These are phyloP conservation scores for Myotis yumanensis DNA, from an alignment of 2,113 vertebrate genomes.

Conservation along the genomic window DNA sequence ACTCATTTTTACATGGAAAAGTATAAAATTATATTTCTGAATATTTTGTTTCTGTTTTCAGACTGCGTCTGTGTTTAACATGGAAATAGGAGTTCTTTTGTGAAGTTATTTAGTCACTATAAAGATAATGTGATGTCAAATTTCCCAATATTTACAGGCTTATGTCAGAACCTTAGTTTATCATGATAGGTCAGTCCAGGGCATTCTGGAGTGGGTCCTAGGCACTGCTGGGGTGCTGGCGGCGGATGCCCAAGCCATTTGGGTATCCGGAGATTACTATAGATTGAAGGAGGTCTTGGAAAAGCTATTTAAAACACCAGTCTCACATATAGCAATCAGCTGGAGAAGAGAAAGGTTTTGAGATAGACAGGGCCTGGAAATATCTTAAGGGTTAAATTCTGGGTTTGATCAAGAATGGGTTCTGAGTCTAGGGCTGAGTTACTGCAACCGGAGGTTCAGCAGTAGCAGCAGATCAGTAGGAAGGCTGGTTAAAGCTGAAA, in stretches of 20 bases:
- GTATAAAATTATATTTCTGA: slow-evolving; percentile 4
- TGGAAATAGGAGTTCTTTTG: neutral
- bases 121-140: neutral
- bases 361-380: neutral
- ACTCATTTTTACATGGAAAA: neutral
- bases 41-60: neutral
- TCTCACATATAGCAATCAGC: neutral
- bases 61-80: neutral
- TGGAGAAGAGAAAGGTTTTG: neutral
- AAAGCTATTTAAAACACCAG: neutral
- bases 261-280: neutral
- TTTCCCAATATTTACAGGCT: neutral
- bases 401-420: neutral
- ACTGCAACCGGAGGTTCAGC: neutral
- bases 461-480: neutral
- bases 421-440: neutral
- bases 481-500: neutral
- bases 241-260: neutral
- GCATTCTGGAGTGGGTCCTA: neutral
- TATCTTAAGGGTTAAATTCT: neutral
- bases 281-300: neutral
- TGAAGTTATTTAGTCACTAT: neutral
- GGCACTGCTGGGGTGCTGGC: no score
- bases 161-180: neutral
- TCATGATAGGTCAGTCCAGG: neutral